Base-by-base conservation (phyloP, 2,113 vertebrate genomes). In the Myotis yumanensis region DNA sequence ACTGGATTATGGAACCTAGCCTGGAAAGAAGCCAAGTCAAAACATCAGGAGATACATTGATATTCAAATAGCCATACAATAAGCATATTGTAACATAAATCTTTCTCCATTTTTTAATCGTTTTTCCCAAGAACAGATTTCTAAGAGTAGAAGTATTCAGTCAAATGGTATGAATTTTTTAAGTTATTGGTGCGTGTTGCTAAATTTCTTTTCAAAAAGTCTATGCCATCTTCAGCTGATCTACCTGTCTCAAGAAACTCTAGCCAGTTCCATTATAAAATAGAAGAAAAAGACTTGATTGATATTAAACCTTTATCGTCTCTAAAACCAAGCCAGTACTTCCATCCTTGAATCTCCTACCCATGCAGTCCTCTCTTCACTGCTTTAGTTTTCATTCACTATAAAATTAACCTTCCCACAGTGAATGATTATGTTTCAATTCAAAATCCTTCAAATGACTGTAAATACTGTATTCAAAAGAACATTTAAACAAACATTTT, bases 351-450 rank as follows among this genome's bases (percentile, higher is more conserved):
- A 37, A 11, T 32, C 77, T 20, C 28, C 81, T 51, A 30, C 40
- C 30, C 16, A 15, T 1, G 8, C 3, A 11, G 37, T 64, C 35
- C 7, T 46, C 52, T 57, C 37, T 6, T 57, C 6, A 72, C 59
- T 46, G 64, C 18, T 59, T 62, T n/a, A 32, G 35, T 90, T 91
- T 92, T 80, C 35, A 35, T 84, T 92, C 62, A 43, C 12, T 84
- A 54, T 54, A 91, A 91, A 80, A 84, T 79, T 75, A n/a, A 80
- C 20, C 46, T 88, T 93, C 69, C 23, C 30, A 90, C 15, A 54
- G 25, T 69, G 6, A 90, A 25, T 73, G 43, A 91, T 48, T 84
- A 28, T 48, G 25, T 35, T 75, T 88, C 66, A 37, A 54, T 48
- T 92, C 43, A 85, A 92, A 94, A 69, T 89, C 10, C 30, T 71